Evolutionary conservation across 2,888 invertebrate species (phyloP).

Genomic region (Harmothoe impar): DNA sequence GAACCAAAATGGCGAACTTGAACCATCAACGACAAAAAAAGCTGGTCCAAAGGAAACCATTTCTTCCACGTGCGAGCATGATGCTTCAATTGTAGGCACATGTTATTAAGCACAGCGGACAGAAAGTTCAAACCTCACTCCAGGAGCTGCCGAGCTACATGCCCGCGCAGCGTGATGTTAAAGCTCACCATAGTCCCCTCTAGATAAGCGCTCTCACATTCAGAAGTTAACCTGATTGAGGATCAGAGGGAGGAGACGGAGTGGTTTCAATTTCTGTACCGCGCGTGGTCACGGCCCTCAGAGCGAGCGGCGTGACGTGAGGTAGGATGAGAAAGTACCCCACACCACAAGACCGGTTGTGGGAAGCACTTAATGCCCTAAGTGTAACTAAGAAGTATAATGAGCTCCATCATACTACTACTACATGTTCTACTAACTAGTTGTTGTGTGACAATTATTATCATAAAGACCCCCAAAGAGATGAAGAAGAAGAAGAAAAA

Average conservation of each 20-base stretch:
- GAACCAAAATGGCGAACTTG: conserved; percentile 55
- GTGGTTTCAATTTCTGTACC: conserved; percentile 31
- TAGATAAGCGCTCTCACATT: neutral
- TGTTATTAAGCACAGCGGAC: neutral
- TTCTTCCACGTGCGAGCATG: neutral
- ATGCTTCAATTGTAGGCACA: neutral
- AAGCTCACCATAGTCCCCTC: neutral
- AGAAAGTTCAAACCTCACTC: neutral
- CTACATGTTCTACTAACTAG: conserved; percentile 25
- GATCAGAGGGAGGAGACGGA: conserved; percentile 5
- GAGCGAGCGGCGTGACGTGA: neutral
- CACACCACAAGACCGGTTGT: neutral
- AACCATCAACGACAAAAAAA: conserved; percentile 48
- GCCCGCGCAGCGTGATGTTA: neutral
- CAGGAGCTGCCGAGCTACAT: neutral
- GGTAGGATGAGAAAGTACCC: neutral
- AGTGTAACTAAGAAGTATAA: neutral
- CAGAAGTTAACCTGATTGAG: neutral
- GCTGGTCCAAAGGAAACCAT: conserved; percentile 41
- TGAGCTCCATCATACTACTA: conserved; percentile 35
- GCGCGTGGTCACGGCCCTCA: neutral
- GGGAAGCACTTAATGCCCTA: neutral
- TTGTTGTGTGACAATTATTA: conserved; percentile 38
- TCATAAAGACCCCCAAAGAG: conserved; percentile 29
- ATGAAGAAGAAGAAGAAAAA: conserved; percentile 30